These are phyloP conservation scores for Lochmaea crataegi DNA, from an alignment of 2,888 invertebrate species.

Conservation along the genomic window DNA sequence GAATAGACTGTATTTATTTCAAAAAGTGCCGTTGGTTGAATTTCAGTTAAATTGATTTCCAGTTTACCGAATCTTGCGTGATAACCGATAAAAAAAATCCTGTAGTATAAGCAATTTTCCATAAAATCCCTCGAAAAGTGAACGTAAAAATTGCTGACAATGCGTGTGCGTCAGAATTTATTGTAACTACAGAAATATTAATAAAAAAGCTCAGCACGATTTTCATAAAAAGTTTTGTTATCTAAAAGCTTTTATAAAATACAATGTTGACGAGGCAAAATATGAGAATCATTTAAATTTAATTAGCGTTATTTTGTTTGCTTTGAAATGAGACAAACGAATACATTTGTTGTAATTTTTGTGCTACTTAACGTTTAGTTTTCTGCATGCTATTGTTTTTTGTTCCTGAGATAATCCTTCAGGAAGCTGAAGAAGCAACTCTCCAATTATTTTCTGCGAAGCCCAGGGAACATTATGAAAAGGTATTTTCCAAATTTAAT, in stretches of 20 bases:
- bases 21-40: not conserved
- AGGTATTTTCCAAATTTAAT: no score
- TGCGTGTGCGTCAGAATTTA: conserved; percentile 50
- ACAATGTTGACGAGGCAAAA: not conserved
- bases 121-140: conserved; percentile 43
- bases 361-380: no score
- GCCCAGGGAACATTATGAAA: no score
- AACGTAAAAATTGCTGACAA: conserved; percentile 46
- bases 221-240: not conserved
- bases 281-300: no score
- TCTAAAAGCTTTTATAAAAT: not conserved
- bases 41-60: conserved; percentile 1
- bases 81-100: conserved; percentile 25
- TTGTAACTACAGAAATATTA: conserved; percentile 50
- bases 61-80: conserved; percentile 14
- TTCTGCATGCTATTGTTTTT: no score
- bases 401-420: no score
- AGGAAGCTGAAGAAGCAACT: no score
- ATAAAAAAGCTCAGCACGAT: conserved; percentile 42
- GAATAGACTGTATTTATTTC: not conserved
- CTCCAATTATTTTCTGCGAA: no score
- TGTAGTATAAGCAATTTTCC: conserved; percentile 36
- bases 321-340: no score
- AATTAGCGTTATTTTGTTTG: no score
- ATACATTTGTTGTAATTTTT: no score